Conservation (phyloP, 2,797 vertebrate genomes). For the Semaprochilodus insignis region DNA sequence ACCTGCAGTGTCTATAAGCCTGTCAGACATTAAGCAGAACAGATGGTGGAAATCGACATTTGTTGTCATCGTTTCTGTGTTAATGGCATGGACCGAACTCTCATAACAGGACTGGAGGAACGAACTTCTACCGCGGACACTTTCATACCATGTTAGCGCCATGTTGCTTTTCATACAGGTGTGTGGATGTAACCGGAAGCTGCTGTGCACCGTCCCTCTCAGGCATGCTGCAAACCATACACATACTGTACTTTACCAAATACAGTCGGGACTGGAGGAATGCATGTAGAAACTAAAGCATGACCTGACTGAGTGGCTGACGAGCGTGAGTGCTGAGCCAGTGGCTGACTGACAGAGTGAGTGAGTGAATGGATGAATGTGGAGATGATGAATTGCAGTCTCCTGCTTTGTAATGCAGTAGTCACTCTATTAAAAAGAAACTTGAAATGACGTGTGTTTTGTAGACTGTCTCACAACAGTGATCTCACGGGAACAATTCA, state of each 20-base stretch:
- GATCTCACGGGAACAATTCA: background rate
- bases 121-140: background rate
- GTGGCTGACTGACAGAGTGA: slow-evolving; percentile 65
- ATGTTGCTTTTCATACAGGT: slow-evolving; percentile 13
- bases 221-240: slow-evolving; percentile 47
- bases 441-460: background rate
- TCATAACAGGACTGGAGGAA: background rate
- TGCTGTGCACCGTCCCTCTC: slow-evolving; percentile 22
- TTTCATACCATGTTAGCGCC: background rate
- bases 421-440: slow-evolving; percentile 73
- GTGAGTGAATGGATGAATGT: slow-evolving; percentile 62
- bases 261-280: slow-evolving; percentile 21
- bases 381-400: slow-evolving; percentile 39
- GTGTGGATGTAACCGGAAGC: slow-evolving; percentile 45
- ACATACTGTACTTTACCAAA: slow-evolving; percentile 32
- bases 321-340: background rate
- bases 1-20: background rate
- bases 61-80: background rate
- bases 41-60: background rate
- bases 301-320: slow-evolving; percentile 6
- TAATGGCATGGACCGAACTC: background rate
- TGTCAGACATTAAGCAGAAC: background rate
- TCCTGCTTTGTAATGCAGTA: slow-evolving; percentile 54
- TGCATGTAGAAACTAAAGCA: slow-evolving; percentile 45
- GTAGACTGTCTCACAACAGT: background rate